Base-by-base conservation (phyloP, 1,140 invertebrate genomes). In the Spodoptera frugiperda region DNA sequence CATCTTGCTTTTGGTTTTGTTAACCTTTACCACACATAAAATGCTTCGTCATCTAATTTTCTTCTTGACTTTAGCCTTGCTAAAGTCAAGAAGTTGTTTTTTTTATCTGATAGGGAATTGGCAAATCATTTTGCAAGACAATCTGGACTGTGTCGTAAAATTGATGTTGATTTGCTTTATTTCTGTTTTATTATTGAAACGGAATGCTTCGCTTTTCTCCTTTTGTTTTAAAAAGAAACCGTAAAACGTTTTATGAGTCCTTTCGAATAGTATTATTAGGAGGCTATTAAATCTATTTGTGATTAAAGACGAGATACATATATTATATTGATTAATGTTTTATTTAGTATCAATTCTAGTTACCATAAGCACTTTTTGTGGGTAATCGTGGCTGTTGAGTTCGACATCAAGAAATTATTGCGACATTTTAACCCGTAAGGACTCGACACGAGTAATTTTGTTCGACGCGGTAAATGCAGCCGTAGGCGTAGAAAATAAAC, bases 121-220 rank as follows among this genome's bases (percentile, higher is more conserved):
- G 19, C 49, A 68, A 67, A 68, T 19, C 48, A 33, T 68, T 68
- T 33, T 68, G 49, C 14, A 33, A 67, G 44, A n/a, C 63, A 67
- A 68, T 68, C 39, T 68, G n/a, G 21, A 48, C 48, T 53, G 48
- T 30, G 49, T 11, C 65, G 25, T 68, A 53, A 68, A 68, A 68
- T 68, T 33, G 14, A 68, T 68, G 48, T 68, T 68, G 30, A 68
- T 68, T 68, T 33, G 48, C 25, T 68, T 68, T 68, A 21, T 68
- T 51, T 49, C 61, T 19, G 5, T 51, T 51, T 51, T 68, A 30
- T 68, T 68, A 12, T 21, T 25, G 44, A 44, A 15, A 49, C 63
- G 21, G n/a, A 15, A 33, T 61, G n/a, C 21, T 68, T 33, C 25
- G 30, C 65, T 68, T 68, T 53, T 25, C 4, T 49, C 14, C 12